Conservation (phyloP, 2,113 vertebrate genomes). For the Origma solitaria region DNA sequence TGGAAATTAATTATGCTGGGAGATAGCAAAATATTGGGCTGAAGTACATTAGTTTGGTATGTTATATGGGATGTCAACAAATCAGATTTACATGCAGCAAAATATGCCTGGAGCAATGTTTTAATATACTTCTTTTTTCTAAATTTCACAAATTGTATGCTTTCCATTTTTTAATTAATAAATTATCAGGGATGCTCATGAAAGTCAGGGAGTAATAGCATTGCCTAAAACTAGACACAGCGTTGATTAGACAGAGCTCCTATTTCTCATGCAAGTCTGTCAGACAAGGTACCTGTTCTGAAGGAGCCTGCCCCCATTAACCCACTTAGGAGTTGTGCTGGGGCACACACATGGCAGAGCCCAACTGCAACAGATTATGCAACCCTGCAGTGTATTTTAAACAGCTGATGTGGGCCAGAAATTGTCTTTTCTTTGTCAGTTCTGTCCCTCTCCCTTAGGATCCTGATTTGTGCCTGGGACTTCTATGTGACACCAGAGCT, state of each 20-base stretch:
- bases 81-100: slow-evolving; percentile 51
- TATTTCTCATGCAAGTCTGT: neutral
- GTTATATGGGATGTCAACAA: slow-evolving; percentile 33
- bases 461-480: neutral
- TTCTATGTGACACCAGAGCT: neutral
- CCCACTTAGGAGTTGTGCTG: neutral
- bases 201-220: slow-evolving; percentile 52
- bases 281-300: neutral
- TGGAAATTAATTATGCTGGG: slow-evolving; percentile 49
- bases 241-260: slow-evolving; percentile 6
- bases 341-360: neutral
- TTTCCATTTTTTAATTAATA: slow-evolving; percentile 65
- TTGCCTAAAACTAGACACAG: slow-evolving; percentile 30
- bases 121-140: slow-evolving; percentile 48
- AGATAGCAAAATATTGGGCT: slow-evolving; percentile 8
- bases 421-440: neutral
- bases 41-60: neutral
- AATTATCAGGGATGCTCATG: slow-evolving; percentile 42
- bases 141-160: slow-evolving; percentile 48
- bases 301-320: neutral
- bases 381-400: neutral
- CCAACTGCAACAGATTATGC: neutral
- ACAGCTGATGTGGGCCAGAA: neutral
- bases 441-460: neutral
- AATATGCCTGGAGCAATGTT: slow-evolving; percentile 47